A percentile compares a stretch with the other conserved stretches of the same genome.
phyloP scores from a whole-genome alignment of 2,797 vertebrate genomes.

The Dromococcyx pavoninus region DNA sequence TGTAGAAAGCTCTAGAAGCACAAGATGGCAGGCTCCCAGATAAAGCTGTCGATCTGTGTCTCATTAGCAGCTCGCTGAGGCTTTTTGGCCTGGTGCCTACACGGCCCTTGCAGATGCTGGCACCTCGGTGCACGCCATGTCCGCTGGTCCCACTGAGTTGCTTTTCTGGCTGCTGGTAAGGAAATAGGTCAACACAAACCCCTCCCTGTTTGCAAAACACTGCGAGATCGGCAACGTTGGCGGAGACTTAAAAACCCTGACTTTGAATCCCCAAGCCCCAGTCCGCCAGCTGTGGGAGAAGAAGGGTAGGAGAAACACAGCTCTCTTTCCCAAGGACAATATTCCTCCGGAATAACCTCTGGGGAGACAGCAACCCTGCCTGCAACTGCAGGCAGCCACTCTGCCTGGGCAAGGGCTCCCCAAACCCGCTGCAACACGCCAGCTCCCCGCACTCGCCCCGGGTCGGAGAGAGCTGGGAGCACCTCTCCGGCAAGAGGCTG shows the following conservation, averaged over 20 bases:
- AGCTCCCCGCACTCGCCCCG: accelerated
- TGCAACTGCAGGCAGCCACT: slow-evolving; percentile 23
- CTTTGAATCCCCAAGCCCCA: neutral
- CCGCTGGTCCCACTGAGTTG: accelerated
- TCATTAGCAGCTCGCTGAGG: neutral
- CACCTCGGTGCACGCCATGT: neutral
- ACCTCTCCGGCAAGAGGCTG: neutral
- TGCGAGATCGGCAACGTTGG: accelerated
- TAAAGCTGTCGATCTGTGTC: neutral
- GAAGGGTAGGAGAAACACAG: neutral
- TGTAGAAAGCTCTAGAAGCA: slow-evolving; percentile 15
- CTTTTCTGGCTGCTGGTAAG: neutral
- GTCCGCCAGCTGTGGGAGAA: neutral
- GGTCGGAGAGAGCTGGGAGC: neutral
- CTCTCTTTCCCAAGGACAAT: neutral
- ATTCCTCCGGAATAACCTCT: neutral
- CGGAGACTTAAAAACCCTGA: accelerated
- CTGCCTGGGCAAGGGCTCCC: slow-evolving; percentile 9
- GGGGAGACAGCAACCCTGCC: slow-evolving; percentile 14
- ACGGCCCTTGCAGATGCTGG: neutral
- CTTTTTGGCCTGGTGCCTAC: neutral
- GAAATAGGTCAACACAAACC: neutral
- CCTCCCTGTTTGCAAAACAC: neutral
- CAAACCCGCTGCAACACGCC: neutral
- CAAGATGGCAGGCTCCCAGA: neutral